phyloP scores from a whole-genome alignment of 1,140 invertebrate species.

The Drosophila pandora region DNA sequence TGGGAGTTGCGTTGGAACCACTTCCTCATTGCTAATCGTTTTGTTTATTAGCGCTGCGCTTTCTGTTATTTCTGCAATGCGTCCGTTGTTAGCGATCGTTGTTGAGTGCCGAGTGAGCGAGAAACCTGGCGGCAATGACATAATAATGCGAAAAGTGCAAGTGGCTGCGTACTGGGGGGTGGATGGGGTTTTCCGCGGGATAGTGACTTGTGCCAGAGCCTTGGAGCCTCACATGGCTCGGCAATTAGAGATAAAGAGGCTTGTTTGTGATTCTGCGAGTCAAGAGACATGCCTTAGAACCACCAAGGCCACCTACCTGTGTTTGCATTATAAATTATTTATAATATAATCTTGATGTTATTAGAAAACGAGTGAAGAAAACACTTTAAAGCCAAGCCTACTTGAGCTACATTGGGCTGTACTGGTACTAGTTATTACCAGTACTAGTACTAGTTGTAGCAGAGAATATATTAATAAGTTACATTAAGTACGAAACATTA shows the following conservation, averaged over 20 bases:
- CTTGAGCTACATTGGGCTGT: no score
- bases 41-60: slow-evolving; percentile 57
- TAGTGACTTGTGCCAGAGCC: slow-evolving; percentile 17
- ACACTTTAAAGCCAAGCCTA: no score
- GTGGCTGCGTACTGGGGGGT: background rate
- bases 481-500: no score
- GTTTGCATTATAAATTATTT: no score
- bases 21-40: slow-evolving; percentile 71
- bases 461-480: no score
- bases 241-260: background rate
- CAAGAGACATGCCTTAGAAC: background rate
- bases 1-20: slow-evolving; percentile 63
- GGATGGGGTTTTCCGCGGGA: slow-evolving; percentile 8
- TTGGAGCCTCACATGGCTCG: slow-evolving; percentile 7
- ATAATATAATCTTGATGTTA: no score
- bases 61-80: slow-evolving; percentile 48
- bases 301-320: no score
- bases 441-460: no score
- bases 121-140: slow-evolving; percentile 61
- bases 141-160: slow-evolving; percentile 61
- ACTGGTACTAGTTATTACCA: no score
- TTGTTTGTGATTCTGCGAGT: background rate
- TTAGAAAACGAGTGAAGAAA: no score
- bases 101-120: slow-evolving; percentile 52
- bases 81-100: slow-evolving; percentile 21